These are phyloP conservation scores for Venustaconcha ellipsiformis DNA, from an alignment of 1,140 invertebrate genomes.

Conservation along the genomic window DNA sequence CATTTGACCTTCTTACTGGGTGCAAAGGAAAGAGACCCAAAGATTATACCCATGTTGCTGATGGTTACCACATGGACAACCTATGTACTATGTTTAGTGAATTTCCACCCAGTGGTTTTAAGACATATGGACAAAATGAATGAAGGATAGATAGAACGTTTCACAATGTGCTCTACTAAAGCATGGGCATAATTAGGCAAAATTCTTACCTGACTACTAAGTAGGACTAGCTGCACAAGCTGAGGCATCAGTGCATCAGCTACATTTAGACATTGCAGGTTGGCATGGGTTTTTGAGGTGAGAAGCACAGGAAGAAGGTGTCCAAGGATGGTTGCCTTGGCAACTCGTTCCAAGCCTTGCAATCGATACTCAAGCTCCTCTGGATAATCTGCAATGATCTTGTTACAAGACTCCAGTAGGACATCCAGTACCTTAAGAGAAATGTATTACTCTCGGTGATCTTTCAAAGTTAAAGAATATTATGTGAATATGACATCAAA, in stretches of 20 bases:
- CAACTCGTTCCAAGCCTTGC: conserved; percentile 61
- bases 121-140: no score
- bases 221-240: conserved; percentile 60
- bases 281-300: conserved; percentile 62
- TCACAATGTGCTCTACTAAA: background rate
- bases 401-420: conserved; percentile 58
- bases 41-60: no score
- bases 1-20: no score
- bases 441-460: background rate
- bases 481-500: no score
- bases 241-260: conserved; percentile 64
- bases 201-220: conserved; percentile 61
- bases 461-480: no score
- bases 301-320: conserved; percentile 64
- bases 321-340: conserved; percentile 66
- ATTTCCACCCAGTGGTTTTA: no score
- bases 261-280: conserved; percentile 55
- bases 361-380: conserved; percentile 57
- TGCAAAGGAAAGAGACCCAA: no score
- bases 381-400: conserved; percentile 44
- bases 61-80: no score
- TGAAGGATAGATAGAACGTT: background rate
- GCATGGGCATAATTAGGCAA: background rate
- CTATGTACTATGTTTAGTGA: no score
- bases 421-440: conserved; percentile 59